A percentile compares a stretch with the other conserved stretches of the same genome.
These are phyloP conservation scores for Camelus dromedarius DNA, from an alignment of 2,113 vertebrate species.

Conservation along the genomic window DNA sequence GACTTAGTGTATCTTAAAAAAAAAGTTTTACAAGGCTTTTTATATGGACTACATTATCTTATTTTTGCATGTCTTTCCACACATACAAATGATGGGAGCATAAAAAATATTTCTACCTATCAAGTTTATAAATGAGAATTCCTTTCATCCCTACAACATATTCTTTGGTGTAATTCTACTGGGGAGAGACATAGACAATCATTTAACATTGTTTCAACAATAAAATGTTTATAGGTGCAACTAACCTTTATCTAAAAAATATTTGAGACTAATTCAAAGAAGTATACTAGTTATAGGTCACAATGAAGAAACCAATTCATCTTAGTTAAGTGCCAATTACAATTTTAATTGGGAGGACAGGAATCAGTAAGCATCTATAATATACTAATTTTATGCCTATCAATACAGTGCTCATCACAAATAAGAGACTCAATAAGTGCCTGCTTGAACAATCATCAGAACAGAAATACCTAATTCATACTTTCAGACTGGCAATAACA, in stretches of 20 bases:
- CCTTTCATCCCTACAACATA: slow-evolving; percentile 31
- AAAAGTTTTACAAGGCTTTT: not conserved
- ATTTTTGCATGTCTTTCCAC: slow-evolving; percentile 12
- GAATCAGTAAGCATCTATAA: not conserved
- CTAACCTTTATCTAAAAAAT: slow-evolving; percentile 22
- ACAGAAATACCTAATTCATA: slow-evolving; percentile 25
- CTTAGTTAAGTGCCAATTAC: not conserved
- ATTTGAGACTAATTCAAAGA: slow-evolving; percentile 15
- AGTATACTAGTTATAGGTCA: not conserved
- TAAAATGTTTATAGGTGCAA: slow-evolving; percentile 24
- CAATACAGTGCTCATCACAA: slow-evolving; percentile 15
- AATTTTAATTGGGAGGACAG: slow-evolving; percentile 6
- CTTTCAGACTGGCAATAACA: not conserved
- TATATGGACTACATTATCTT: slow-evolving; percentile 11
- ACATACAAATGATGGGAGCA: not conserved
- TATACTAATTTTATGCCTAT: not conserved
- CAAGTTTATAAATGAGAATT: slow-evolving; percentile 62
- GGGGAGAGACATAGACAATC: not conserved
- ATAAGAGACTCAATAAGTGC: not conserved
- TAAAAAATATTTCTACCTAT: slow-evolving; percentile 14
- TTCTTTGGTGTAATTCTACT: slow-evolving; percentile 36
- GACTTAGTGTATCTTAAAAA: not conserved
- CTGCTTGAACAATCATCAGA: slow-evolving; percentile 50
- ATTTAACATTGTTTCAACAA: slow-evolving; percentile 35
- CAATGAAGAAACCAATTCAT: not conserved